Base-by-base conservation (phyloP, 2,888 invertebrate species). In the Dicyrtomina minuta region DNA sequence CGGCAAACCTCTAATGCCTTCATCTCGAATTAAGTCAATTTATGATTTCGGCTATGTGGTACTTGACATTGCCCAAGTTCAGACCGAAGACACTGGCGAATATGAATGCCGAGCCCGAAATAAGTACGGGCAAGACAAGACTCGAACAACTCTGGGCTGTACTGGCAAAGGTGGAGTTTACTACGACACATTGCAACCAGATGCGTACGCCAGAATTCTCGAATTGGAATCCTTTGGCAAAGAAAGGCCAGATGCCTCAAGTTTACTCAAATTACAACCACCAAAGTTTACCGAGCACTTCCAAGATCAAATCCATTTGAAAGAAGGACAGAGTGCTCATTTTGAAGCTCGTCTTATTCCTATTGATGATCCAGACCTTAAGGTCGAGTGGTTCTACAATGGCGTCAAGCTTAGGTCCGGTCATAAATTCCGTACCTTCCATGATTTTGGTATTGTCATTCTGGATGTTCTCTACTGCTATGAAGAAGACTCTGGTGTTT, bases 361-460 rank as follows among this genome's bases (percentile, higher is more conserved):
- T 0, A 89, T 96, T 26, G 93, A 92, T 70, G 98, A 98, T 84
- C 96, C 97, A 4, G 92, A 94, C 79, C 86, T 97, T 74, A 62
- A 81, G 80, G 81, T 96, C 20, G 96, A 96, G 83, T 96, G 96
- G 96, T 93, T 90, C 82, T 93, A 92, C 81, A 93, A 96, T 81
- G 94, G 93, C 71, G 90, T 92, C 82, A 94, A 93, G 81, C 84
- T 96, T 78, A 92, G 93, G 1, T 91, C 92, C 83, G 98, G 97
- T 62, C 96, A 97, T 82, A 89, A 98, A 76, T 98, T 96, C 83
- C 89, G 96, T 79, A 96, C 96, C 67, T 95, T 96, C 90, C 94
- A 96, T 81, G 96, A 97, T 81, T 97, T 97, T 82, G 96, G 96
- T 72, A 93, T 95, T 80, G 96, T 96, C 60, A 95, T 96, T 79